Evolutionary conservation across 2,888 invertebrate genomes (phyloP), one percentile per base, ranked within the genome.

Genomic region (Lottia scabra): DNA sequence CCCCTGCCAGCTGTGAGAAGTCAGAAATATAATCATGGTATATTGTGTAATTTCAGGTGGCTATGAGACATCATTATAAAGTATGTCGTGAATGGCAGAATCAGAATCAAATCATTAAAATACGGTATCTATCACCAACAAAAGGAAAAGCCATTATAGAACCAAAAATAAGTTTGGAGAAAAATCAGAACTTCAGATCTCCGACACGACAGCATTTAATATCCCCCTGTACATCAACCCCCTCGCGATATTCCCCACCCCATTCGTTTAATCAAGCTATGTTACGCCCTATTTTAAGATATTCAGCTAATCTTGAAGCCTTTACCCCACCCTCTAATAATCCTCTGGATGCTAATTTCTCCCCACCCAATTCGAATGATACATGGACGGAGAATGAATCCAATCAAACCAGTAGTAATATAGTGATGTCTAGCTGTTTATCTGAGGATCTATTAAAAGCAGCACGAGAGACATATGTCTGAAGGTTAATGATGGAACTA

Each of bases 31-130:
- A 38, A 38, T 38, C 8, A 2, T 38, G 38, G 5, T 38, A 10
- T 38, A 2, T 30, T 78, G n/a, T 65, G 10, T 48, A 48, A n/a
- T 75, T 76, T 15, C 72, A 87, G 87, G 81, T 87, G 63, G 81
- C 83, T 10, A 26, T 83, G 15, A 77, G 83, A 48, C 84, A 87
- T 64, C 87, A 86, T 74, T 76, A 73, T 43, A 44, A 30, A 65
- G 68, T 72, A 19, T 70, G 66, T 46, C 45, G 44, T 62, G 63
- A 64, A 5, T 75, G 75, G 75, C 70, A 56, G 45, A 27, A 46
- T 30, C 56, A 73, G 19, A 70, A 75, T 68, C 75, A 75, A 30
- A 45, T 73, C 2, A 72, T 75, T 27, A 75, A 75, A 62, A 75
- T 75, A 66, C 72, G 65, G 26, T 75, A 68, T 45, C 62, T 71